These are phyloP conservation scores for Drosophila formosana DNA, from an alignment of 2,888 invertebrate species.

Conservation along the genomic window DNA sequence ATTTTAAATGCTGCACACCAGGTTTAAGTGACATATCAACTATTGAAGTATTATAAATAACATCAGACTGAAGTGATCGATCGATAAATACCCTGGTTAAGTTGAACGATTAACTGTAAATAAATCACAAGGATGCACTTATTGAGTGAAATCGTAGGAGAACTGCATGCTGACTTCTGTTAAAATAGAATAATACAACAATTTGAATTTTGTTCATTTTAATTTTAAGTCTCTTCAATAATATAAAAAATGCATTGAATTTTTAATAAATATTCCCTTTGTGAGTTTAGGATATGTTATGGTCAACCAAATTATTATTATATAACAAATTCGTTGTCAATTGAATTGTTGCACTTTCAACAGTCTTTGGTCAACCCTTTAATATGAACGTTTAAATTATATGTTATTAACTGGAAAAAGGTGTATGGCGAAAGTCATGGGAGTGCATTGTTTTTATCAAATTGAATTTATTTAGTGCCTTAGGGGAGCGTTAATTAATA, in stretches of 20 bases:
- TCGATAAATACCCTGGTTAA: background rate
- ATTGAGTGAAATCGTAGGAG: background rate
- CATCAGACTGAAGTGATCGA: conserved; percentile 1
- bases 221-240: too few species aligned
- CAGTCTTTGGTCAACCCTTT: conserved; percentile 1
- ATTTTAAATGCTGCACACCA: conserved; percentile 29
- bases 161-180: too few species aligned
- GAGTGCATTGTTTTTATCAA: conserved; percentile 56
- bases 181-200: too few species aligned
- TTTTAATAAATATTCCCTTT: too few species aligned
- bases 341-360: conserved; percentile 29
- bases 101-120: background rate
- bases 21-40: conserved; percentile 26
- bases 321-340: background rate
- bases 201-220: too few species aligned
- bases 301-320: background rate
- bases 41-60: conserved; percentile 21
- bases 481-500: conserved; percentile 48
- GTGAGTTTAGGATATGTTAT: background rate
- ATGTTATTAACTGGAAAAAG: conserved; percentile 42
- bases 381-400: background rate
- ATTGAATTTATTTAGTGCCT: conserved; percentile 70
- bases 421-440: conserved; percentile 29
- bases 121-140: background rate
- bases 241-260: too few species aligned